A percentile compares a stretch with the other conserved stretches of the same genome.
These are phyloP conservation scores for Cheirogaleus medius DNA, from an alignment of 2,113 vertebrate species.

Conservation along the genomic window DNA sequence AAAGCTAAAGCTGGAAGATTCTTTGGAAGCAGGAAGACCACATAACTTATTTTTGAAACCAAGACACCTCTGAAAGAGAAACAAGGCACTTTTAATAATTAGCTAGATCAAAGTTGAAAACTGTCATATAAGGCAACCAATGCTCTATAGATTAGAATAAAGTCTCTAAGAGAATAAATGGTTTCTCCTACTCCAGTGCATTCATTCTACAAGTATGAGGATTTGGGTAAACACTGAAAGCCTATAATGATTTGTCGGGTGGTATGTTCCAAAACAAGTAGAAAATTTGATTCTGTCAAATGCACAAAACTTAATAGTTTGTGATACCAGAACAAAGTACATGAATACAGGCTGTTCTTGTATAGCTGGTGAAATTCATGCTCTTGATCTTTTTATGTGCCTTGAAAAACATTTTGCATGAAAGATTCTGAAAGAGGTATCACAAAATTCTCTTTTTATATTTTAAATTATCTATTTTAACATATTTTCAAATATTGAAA, in stretches of 20 bases:
- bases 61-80: neutral
- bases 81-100: neutral
- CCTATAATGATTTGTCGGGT: neutral
- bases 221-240: neutral
- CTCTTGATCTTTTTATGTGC: neutral
- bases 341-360: neutral
- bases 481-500: neutral
- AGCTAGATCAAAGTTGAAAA: neutral
- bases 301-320: neutral
- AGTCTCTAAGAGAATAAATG: neutral
- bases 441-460: neutral
- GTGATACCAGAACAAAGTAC: neutral
- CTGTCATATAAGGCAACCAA: neutral
- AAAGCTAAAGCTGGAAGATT: neutral
- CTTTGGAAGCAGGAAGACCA: neutral
- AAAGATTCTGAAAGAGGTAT: neutral
- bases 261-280: neutral
- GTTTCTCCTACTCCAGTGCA: neutral
- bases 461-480: neutral
- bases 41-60: neutral
- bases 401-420: neutral
- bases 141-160: neutral
- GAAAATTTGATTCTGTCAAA: neutral
- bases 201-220: neutral
- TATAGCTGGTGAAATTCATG: rapidly evolving